These are phyloP conservation scores for Laticauda laticaudata DNA, from an alignment of 2,113 vertebrate species.

Conservation along the genomic window DNA sequence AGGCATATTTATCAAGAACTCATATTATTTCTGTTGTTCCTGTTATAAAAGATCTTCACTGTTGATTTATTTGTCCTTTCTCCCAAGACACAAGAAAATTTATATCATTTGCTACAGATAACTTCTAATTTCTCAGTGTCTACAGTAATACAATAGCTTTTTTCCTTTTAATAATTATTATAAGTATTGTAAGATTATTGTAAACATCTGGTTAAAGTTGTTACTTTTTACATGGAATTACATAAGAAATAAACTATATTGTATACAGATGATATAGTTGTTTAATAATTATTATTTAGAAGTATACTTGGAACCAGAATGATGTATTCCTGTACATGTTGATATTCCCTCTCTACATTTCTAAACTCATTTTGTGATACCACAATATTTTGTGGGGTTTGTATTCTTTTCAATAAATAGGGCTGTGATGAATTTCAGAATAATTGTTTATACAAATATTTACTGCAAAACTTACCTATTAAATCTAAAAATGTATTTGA, in stretches of 20 bases:
- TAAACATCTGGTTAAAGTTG: background rate
- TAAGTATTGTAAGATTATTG: background rate
- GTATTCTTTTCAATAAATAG: background rate
- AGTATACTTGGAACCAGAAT: background rate
- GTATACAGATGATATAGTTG: background rate
- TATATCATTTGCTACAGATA: background rate
- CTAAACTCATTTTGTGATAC: background rate
- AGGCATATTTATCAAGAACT: background rate
- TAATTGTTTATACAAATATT: background rate
- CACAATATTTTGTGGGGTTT: background rate
- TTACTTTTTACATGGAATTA: background rate
- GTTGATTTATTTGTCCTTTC: background rate
- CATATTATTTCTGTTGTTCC: background rate
- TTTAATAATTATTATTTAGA: background rate
- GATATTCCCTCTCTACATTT: background rate
- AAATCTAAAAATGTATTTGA: background rate
- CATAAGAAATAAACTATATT: background rate
- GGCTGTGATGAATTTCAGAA: background rate
- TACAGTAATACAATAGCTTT: background rate
- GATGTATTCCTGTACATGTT: background rate
- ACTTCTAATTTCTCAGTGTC: background rate
- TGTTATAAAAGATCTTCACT: background rate
- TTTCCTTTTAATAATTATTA: background rate
- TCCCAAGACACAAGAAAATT: background rate
- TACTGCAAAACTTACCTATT: background rate